Evolutionary conservation across 2,888 invertebrate genomes (phyloP).

Genomic region (Eristalis tenax): DNA sequence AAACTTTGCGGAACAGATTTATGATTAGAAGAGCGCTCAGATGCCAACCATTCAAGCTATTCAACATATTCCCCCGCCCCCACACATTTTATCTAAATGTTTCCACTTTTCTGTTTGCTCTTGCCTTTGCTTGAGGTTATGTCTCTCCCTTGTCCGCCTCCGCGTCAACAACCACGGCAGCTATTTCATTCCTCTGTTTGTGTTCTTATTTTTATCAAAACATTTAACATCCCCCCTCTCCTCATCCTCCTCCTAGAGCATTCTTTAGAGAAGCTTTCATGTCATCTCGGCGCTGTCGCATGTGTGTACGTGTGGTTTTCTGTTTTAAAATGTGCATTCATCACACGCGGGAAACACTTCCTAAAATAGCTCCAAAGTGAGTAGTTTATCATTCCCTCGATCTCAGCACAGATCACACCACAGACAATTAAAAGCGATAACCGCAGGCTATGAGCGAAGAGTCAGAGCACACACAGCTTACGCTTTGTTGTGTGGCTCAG

Average conservation of each 20-base stretch:
- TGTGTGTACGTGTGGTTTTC: constrained; percentile 13
- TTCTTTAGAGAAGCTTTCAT: constrained; percentile 22
- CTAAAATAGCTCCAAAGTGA: constrained; percentile 35
- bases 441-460: neutral
- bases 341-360: constrained; percentile 45
- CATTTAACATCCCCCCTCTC: neutral
- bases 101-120: neutral
- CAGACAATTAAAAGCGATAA: constrained; percentile 40
- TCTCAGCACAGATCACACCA: constrained; percentile 14
- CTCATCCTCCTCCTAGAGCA: neutral
- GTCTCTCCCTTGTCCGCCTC: neutral
- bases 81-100: constrained; percentile 12
- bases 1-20: constrained; percentile 28
- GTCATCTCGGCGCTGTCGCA: constrained; percentile 30
- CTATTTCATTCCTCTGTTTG: neutral
- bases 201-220: constrained; percentile 39
- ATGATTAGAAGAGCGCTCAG: constrained; percentile 31
- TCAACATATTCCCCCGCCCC: neutral
- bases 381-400: neutral
- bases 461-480: neutral
- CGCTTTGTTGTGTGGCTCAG: constrained; percentile 8
- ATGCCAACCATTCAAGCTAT: constrained; percentile 10
- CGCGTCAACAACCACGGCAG: neutral
- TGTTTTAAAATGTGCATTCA: constrained; percentile 27
- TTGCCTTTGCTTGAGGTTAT: constrained; percentile 19